Percentiles rank a stretch among this genome's conserved stretches.
Evolutionary conservation across 2,797 vertebrate genomes (phyloP).

Genomic region (Pangasius larnaudii): DNA sequence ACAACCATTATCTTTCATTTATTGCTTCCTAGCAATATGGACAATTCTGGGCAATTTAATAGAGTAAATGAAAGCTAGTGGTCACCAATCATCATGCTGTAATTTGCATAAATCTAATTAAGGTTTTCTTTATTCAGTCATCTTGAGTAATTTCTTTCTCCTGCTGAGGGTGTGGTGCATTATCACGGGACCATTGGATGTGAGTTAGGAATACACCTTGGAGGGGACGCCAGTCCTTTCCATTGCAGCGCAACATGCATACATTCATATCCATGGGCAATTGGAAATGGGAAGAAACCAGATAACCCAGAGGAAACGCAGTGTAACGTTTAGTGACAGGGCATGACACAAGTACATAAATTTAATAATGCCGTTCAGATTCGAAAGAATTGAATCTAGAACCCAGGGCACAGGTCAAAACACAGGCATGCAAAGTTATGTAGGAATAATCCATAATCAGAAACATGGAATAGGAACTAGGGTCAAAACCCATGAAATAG

Average conservation of each 20-base stretch:
- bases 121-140: not conserved
- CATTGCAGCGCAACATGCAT: not conserved
- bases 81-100: not conserved
- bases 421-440: not conserved
- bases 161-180: not conserved
- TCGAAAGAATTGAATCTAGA: not conserved
- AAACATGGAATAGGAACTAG: not conserved
- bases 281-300: not conserved
- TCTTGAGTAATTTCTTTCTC: not conserved
- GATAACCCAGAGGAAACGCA: not conserved
- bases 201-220: not conserved
- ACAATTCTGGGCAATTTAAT: not conserved
- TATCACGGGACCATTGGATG: not conserved
- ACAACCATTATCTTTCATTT: not conserved
- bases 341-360: not conserved
- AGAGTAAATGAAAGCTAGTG: not conserved
- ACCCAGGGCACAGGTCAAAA: not conserved
- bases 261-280: not conserved
- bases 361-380: not conserved
- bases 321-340: not conserved
- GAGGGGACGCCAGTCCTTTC: not conserved
- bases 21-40: not conserved
- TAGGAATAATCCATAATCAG: not conserved
- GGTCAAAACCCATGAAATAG: not conserved
- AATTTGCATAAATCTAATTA: constrained; percentile 21